These are phyloP conservation scores for Hemithea aestivaria DNA, from an alignment of 2,888 invertebrate species.

Conservation along the genomic window DNA sequence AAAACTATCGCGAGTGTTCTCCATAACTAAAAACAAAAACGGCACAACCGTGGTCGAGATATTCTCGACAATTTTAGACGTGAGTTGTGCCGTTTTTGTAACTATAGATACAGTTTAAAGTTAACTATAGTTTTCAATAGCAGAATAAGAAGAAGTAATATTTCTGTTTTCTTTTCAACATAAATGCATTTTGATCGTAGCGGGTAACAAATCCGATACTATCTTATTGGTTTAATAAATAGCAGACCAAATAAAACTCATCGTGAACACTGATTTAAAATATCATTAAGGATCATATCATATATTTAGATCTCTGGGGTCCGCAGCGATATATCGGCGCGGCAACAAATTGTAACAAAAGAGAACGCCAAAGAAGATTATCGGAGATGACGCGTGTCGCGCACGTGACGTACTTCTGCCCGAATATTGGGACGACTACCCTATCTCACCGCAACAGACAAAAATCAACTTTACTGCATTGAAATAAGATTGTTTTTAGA, in stretches of 20 bases:
- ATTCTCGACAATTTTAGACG: too few species aligned
- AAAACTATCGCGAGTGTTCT: too few species aligned
- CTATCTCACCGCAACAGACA: constrained; percentile 32
- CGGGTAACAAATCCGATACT: too few species aligned
- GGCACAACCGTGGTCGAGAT: too few species aligned
- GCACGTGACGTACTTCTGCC: constrained; percentile 69
- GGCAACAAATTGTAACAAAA: constrained; percentile 77
- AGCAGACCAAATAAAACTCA: constrained; percentile 49
- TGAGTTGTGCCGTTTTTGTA: too few species aligned
- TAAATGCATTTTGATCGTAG: too few species aligned
- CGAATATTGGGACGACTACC: constrained; percentile 56
- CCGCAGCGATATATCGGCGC: constrained; percentile 45
- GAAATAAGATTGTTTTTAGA: constrained; percentile 17
- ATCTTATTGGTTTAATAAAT: constrained; percentile 1
- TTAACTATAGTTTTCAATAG: too few species aligned
- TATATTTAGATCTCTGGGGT: constrained; percentile 62
- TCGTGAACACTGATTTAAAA: constrained; percentile 71
- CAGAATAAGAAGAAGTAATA: too few species aligned
- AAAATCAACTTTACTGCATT: constrained; percentile 26
- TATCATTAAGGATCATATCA: constrained; percentile 74
- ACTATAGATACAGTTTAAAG: too few species aligned
- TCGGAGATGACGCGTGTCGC: constrained; percentile 66
- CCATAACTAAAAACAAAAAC: too few species aligned
- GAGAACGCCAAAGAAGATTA: constrained; percentile 74
- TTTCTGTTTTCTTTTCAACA: too few species aligned